A percentile compares a stretch with the other conserved stretches of the same genome.
Evolutionary conservation across 2,797 vertebrate genomes (phyloP).

Genomic region (Syngnathus rostellatus): DNA sequence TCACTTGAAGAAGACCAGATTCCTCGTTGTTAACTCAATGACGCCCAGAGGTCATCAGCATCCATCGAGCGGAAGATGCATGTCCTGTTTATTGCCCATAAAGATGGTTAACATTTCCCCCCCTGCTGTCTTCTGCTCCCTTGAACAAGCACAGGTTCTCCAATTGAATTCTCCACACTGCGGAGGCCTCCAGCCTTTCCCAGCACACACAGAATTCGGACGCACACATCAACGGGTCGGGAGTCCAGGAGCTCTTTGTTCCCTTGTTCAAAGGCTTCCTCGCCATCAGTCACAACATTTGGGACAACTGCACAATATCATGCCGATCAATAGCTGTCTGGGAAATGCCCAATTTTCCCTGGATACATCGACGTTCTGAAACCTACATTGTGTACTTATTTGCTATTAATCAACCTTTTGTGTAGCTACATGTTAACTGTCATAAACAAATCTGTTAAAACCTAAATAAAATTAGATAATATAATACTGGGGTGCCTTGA

Average conservation of each 20-base stretch:
- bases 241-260: constrained; percentile 35
- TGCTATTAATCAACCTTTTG: neutral
- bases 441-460: too few species aligned
- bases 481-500: too few species aligned
- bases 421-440: neutral
- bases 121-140: constrained; percentile 35
- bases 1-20: constrained; percentile 32
- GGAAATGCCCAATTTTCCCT: neutral
- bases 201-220: constrained; percentile 6
- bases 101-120: constrained; percentile 54
- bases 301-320: neutral
- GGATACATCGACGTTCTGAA: neutral
- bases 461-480: too few species aligned
- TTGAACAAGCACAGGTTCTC: constrained; percentile 49
- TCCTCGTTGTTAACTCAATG: constrained; percentile 47
- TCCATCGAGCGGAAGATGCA: constrained; percentile 48
- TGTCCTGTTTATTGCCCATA: constrained; percentile 52
- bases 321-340: neutral
- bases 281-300: neutral
- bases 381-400: neutral
- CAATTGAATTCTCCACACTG: constrained; percentile 43
- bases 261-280: constrained; percentile 34
- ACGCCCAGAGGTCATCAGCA: constrained; percentile 42
- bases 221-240: constrained; percentile 6
- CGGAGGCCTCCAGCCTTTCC: constrained; percentile 24